These are phyloP conservation scores for Pachyuromys duprasi DNA, from an alignment of 2,797 vertebrate species.

Conservation along the genomic window DNA sequence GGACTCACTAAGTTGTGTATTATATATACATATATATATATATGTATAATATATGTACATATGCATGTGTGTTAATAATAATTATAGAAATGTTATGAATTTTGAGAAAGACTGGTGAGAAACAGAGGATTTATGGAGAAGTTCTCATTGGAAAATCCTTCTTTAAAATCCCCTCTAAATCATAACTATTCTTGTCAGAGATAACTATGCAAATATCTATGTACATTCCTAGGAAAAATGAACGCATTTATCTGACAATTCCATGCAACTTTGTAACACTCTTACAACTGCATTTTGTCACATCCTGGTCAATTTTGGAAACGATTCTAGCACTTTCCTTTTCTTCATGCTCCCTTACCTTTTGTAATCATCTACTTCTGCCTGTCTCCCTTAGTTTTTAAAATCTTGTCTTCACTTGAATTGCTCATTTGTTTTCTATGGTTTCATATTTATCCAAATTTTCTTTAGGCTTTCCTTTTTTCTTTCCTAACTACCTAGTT, in stretches of 20 bases:
- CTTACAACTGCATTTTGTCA: neutral
- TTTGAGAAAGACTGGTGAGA: neutral
- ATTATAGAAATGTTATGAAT: neutral
- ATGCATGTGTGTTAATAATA: neutral
- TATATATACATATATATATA: too few relatives aligned
- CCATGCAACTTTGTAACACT: neutral
- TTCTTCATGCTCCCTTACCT: constrained; percentile 4
- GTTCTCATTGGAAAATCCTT: neutral
- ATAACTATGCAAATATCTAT: neutral
- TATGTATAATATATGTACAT: too few relatives aligned
- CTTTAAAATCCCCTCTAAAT: neutral
- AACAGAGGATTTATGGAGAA: neutral
- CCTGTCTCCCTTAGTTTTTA: neutral
- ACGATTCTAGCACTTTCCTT: constrained; percentile 20
- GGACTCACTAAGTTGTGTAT: neutral
- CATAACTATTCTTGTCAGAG: neutral
- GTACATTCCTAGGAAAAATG: constrained; percentile 7
- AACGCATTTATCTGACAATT: neutral
- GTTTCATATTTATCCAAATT: constrained; percentile 22
- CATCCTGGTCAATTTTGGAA: constrained; percentile 1
- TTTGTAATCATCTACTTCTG: constrained; percentile 43
- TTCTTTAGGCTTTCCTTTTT: neutral
- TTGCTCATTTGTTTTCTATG: constrained; percentile 43
- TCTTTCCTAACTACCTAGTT: neutral
- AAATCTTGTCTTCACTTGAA: neutral